Base-by-base conservation (phyloP, 2,113 vertebrate genomes). In the Otus sunia region DNA sequence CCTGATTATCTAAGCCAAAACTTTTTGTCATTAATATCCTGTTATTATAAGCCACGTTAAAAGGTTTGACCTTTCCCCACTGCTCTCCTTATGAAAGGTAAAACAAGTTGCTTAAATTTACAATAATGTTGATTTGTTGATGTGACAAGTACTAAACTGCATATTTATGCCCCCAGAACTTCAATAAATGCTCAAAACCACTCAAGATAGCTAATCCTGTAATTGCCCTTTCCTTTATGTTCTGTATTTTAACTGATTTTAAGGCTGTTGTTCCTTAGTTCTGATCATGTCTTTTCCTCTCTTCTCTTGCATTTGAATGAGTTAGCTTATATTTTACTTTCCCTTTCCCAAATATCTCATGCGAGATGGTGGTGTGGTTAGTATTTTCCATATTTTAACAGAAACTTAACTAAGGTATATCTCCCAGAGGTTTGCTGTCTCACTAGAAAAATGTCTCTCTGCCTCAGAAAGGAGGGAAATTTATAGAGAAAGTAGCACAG, bases 101-200 rank as follows among this genome's bases (percentile, higher is more conserved):
- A 41, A 81, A 60, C 22, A 84, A 37, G 2, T 34, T 39, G 5
- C 9, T 81, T 53, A 15, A 49, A 34, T 59, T 45, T 15, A 68
- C 23, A 62, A 26, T 39, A 67, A 68, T 29, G 78, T 10, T 63
- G 9, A 71, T 55, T 53, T 67, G 10, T 75, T 55, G 30, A 26
- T 32, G 26, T 47, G 53, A 18, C 15, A 69, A 63, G 47, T 86
- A 75, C 11, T 59, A 63, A 67, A 8, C 29, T 55, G 17, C 17
- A 37, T 17, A 16, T 25, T 75, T 25, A 8, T 10, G 4, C 8
- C 3, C 4, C 3, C 7, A 4, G 5, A 73, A 66, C 3, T 4
- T 30, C 8, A 82, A 12, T 49, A 52, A 3, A 11, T 11, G 5
- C n/a, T 76, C 21, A 81, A 36, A 49, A 13, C 15, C 4, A 3